Conservation (phyloP, 2,888 invertebrate species). For the Sinohyriopsis cumingii region DNA sequence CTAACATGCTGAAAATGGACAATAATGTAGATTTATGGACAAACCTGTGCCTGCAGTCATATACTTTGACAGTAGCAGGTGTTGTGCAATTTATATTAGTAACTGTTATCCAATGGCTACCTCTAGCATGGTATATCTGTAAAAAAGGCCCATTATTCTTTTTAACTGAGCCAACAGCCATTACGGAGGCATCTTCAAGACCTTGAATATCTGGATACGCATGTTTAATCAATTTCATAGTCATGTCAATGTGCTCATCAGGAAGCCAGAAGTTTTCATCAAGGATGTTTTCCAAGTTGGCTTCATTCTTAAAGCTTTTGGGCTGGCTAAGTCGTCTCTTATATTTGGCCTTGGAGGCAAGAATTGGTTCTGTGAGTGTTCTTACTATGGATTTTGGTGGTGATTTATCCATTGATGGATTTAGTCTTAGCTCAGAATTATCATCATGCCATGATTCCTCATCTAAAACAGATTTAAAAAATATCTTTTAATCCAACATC, state of each 20-base stretch:
- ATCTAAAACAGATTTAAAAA: too few species aligned
- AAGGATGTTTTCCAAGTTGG: constrained; percentile 1
- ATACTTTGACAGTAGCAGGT: constrained; percentile 21
- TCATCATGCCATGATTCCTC: too few species aligned
- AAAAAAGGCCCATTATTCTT: constrained; percentile 21
- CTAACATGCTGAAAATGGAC: constrained; percentile 11
- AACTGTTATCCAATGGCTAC: constrained; percentile 37
- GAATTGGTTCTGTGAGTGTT: too few species aligned
- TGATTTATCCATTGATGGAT: too few species aligned
- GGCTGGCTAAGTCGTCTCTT: too few species aligned
- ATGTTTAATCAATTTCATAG: constrained; percentile 26
- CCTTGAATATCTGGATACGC: constrained; percentile 25
- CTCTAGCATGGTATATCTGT: constrained; percentile 34
- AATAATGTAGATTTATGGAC: constrained; percentile 11
- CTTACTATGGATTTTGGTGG: too few species aligned
- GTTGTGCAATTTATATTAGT: constrained; percentile 26
- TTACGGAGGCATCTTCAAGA: constrained; percentile 30
- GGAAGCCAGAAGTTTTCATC: constrained; percentile 22
- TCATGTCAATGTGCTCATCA: constrained; percentile 30
- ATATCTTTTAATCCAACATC: too few species aligned
- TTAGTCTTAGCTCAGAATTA: too few species aligned
- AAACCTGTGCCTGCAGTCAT: constrained; percentile 33
- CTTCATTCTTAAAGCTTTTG: too few species aligned
- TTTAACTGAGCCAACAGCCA: constrained; percentile 7
- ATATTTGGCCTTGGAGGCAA: too few species aligned